Evolutionary conservation across 2,888 invertebrate genomes (phyloP).

Genomic region (Chromoteleia sp.): DNA sequence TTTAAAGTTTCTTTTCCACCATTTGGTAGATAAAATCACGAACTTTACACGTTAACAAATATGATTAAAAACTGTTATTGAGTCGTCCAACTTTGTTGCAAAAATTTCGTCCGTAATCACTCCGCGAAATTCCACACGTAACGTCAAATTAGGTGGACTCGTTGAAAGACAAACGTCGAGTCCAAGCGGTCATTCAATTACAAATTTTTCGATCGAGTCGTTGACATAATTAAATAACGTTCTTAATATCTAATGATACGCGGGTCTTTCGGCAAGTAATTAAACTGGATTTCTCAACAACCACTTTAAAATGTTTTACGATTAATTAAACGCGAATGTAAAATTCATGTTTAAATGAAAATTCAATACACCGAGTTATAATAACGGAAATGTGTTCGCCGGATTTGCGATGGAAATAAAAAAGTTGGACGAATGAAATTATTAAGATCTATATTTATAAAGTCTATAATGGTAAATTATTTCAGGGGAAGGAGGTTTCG

Average conservation of each 20-base stretch:
- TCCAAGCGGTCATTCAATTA: neutral
- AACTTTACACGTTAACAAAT: too few relatives aligned
- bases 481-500: conserved; percentile 22
- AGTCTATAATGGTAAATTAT: conserved; percentile 34
- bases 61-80: too few relatives aligned
- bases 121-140: too few relatives aligned
- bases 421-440: conserved; percentile 33
- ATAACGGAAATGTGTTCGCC: conserved; percentile 30
- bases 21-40: too few relatives aligned
- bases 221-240: neutral
- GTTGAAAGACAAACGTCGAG: too few relatives aligned
- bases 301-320: conserved; percentile 47
- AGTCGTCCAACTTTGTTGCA: too few relatives aligned
- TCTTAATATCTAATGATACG: conserved; percentile 8
- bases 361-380: conserved; percentile 26
- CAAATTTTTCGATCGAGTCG: too few relatives aligned
- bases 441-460: conserved; percentile 41
- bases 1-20: too few relatives aligned
- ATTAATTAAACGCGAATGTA: conserved; percentile 42
- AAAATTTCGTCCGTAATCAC: too few relatives aligned
- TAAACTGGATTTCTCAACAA: conserved; percentile 25
- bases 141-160: too few relatives aligned
- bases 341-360: conserved; percentile 49
- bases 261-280: conserved; percentile 18
- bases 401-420: conserved; percentile 26